These are phyloP conservation scores for Eueides isabella DNA, from an alignment of 1,140 invertebrate species.

Conservation along the genomic window DNA sequence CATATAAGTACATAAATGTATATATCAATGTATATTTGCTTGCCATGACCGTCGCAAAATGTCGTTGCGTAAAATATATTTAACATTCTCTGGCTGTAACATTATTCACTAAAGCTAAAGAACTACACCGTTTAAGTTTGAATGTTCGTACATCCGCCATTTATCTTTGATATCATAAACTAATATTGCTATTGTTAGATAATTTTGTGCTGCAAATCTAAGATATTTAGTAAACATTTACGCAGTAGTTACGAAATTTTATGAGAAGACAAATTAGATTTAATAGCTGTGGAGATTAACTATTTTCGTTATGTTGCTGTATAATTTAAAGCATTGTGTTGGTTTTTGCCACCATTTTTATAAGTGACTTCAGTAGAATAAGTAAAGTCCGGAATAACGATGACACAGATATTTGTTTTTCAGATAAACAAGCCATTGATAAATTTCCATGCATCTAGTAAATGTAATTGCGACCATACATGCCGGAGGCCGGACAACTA, in stretches of 20 bases:
- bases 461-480: conserved; percentile 43
- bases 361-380: background rate
- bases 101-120: conserved; percentile 18
- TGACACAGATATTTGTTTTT: conserved; percentile 26
- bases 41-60: background rate
- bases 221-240: conserved; percentile 1
- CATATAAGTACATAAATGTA: too few species aligned
- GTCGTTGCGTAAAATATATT: background rate
- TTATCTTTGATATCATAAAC: conserved; percentile 24
- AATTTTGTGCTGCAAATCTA: conserved; percentile 14
- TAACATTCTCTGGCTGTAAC: background rate
- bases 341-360: background rate
- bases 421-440: conserved; percentile 28
- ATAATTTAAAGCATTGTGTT: background rate
- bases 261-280: background rate
- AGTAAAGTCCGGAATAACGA: background rate
- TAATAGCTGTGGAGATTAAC: background rate
- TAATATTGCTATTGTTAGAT: conserved; percentile 30
- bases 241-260: background rate
- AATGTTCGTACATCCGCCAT: conserved; percentile 28
- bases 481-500: conserved; percentile 56
- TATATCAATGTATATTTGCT: too few species aligned
- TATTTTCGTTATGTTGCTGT: background rate
- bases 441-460: conserved; percentile 67
- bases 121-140: conserved; percentile 28